These are phyloP conservation scores for Anoplophora glabripennis DNA, from an alignment of 1,140 invertebrate species.

Conservation along the genomic window DNA sequence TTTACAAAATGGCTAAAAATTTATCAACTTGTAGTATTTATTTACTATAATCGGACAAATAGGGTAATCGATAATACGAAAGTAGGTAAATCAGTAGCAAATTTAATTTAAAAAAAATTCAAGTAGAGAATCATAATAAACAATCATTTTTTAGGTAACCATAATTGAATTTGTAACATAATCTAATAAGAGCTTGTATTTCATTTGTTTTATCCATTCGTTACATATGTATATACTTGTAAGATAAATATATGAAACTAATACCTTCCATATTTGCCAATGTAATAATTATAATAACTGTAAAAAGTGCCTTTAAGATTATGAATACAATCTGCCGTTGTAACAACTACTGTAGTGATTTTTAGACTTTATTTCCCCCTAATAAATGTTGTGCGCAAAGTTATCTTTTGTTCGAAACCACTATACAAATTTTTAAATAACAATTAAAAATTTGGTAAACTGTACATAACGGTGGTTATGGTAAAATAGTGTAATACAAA, in stretches of 20 bases:
- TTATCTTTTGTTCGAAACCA: neutral
- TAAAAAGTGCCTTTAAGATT: conserved; percentile 47
- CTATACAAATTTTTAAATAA: too few species aligned
- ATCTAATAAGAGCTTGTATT: neutral
- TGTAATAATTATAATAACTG: conserved; percentile 40
- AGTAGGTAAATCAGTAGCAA: conserved; percentile 6
- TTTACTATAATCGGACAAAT: conserved; percentile 41
- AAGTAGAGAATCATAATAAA: conserved; percentile 10
- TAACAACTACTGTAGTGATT: conserved; percentile 14
- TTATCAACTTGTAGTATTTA: conserved; percentile 4
- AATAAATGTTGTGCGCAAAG: conserved; percentile 12
- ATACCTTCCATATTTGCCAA: conserved; percentile 50
- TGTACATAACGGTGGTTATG: too few species aligned
- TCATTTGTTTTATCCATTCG: neutral
- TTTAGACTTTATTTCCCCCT: conserved; percentile 9
- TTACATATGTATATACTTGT: conserved; percentile 18
- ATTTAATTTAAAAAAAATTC: conserved; percentile 1
- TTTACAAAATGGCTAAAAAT: too few species aligned
- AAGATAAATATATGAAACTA: conserved; percentile 40
- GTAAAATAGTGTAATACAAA: too few species aligned
- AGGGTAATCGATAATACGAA: conserved; percentile 38
- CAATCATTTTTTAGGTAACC: conserved; percentile 1
- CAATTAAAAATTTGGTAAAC: too few species aligned
- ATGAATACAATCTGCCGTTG: conserved; percentile 27
- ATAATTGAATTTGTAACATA: neutral